phyloP scores from a whole-genome alignment of 2,113 vertebrate genomes.

The Sorex araneus region DNA sequence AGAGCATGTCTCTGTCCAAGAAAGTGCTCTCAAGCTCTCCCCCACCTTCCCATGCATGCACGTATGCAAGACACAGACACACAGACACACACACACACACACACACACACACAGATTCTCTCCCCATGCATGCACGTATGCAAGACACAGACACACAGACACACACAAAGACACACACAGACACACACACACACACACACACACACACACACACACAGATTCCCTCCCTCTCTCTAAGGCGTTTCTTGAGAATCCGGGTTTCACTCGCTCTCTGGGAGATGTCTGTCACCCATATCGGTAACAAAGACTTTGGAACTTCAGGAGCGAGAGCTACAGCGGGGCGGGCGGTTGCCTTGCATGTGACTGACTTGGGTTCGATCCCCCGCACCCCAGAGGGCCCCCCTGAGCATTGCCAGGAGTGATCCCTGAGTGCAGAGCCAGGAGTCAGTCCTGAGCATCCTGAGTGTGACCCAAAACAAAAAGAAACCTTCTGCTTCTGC shows the following conservation, averaged over 20 bases:
- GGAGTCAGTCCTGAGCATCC: no score
- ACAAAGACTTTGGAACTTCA: neutral
- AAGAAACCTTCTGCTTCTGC: neutral
- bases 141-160: neutral
- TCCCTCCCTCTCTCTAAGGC: neutral
- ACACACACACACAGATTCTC: no score
- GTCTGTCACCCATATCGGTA: no score
- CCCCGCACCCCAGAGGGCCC: no score
- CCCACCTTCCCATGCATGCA: neutral
- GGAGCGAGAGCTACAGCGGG: neutral
- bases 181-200: neutral
- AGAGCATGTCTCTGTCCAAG: neutral
- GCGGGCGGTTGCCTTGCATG: no score
- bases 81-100: neutral
- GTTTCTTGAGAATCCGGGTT: neutral
- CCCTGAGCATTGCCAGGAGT: no score
- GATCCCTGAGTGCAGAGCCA: no score
- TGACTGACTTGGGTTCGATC: no score
- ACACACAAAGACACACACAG: neutral
- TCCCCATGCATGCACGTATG: no score
- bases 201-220: neutral
- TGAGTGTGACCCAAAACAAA: no score
- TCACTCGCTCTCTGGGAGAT: no score
- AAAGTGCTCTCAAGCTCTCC: neutral
- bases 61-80: no score